phyloP scores from a whole-genome alignment of 1,140 invertebrate genomes.

The Panulirus ornatus region DNA sequence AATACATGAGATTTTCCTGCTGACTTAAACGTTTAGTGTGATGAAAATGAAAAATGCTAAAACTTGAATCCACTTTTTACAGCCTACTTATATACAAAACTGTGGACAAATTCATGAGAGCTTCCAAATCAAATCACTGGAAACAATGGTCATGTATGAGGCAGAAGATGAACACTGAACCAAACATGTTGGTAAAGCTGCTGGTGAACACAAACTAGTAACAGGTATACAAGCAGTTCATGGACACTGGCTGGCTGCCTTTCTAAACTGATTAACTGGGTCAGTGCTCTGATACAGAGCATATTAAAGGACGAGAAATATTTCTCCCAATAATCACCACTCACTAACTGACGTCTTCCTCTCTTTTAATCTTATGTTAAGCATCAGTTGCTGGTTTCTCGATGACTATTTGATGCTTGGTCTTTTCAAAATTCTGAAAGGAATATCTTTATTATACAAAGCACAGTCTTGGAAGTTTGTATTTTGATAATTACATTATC shows the following conservation, averaged over 20 bases:
- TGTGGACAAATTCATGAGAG: not conserved
- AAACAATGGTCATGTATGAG: slow-evolving; percentile 6
- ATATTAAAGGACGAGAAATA: slow-evolving; percentile 17
- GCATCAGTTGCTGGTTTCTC: slow-evolving; percentile 18
- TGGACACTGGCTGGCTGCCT: slow-evolving; percentile 28
- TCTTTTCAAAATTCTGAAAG: slow-evolving; percentile 30
- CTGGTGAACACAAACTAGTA: slow-evolving; percentile 34
- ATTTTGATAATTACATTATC: slow-evolving; percentile 12
- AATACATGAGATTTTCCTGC: not conserved
- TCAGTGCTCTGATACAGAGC: slow-evolving; percentile 68
- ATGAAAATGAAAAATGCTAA: slow-evolving; percentile 6
- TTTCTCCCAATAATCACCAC: slow-evolving; percentile 24
- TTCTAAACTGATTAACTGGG: slow-evolving; percentile 32
- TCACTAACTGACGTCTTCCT: slow-evolving; percentile 15
- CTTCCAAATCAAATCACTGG: not conserved
- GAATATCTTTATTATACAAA: slow-evolving; percentile 36
- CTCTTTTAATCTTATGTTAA: not conserved
- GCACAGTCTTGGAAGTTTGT: not conserved
- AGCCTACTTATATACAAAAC: slow-evolving; percentile 36
- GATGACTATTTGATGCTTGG: slow-evolving; percentile 18
- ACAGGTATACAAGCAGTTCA: slow-evolving; percentile 8
- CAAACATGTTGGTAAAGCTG: slow-evolving; percentile 1
- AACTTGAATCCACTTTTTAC: slow-evolving; percentile 51
- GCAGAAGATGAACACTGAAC: slow-evolving; percentile 6
- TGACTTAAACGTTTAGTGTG: slow-evolving; percentile 10